These are phyloP conservation scores for Mohoua ochrocephala DNA, from an alignment of 2,113 vertebrate species.

Conservation along the genomic window DNA sequence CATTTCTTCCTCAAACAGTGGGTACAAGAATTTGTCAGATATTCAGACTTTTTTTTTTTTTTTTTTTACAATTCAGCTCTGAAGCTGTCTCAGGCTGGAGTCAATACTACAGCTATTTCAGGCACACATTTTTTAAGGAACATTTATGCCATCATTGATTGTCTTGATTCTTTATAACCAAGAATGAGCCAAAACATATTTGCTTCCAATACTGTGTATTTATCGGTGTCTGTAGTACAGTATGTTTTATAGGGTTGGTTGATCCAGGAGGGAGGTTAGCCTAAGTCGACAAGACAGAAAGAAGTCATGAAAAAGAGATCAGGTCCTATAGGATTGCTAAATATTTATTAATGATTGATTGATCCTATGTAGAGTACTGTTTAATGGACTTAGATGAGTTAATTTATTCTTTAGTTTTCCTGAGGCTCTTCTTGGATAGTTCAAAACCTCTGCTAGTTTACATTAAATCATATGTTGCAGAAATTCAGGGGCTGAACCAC, in stretches of 20 bases:
- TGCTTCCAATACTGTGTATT: background rate
- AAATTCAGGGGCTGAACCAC: background rate
- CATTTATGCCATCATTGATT: slow-evolving; percentile 9
- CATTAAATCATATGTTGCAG: background rate
- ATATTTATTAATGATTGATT: background rate
- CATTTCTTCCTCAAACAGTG: background rate
- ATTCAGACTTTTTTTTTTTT: background rate
- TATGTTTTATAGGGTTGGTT: background rate
- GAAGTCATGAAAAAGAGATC: background rate
- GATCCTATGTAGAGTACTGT: background rate
- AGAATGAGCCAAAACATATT: background rate
- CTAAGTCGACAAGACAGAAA: background rate
- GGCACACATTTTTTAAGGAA: background rate
- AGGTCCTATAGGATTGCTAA: background rate
- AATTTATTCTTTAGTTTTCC: background rate
- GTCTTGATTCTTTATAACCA: background rate
- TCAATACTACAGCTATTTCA: slow-evolving; percentile 3
- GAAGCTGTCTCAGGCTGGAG: background rate
- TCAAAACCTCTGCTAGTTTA: background rate
- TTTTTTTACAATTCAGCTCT: background rate
- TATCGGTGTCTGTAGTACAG: background rate
- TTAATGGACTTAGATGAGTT: background rate
- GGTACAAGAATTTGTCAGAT: background rate
- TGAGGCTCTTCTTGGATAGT: background rate
- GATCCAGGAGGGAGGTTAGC: background rate